Evolutionary conservation across 2,797 vertebrate genomes (phyloP), one percentile per base, ranked within the genome.

Genomic region (Enteromius radiatus): DNA sequence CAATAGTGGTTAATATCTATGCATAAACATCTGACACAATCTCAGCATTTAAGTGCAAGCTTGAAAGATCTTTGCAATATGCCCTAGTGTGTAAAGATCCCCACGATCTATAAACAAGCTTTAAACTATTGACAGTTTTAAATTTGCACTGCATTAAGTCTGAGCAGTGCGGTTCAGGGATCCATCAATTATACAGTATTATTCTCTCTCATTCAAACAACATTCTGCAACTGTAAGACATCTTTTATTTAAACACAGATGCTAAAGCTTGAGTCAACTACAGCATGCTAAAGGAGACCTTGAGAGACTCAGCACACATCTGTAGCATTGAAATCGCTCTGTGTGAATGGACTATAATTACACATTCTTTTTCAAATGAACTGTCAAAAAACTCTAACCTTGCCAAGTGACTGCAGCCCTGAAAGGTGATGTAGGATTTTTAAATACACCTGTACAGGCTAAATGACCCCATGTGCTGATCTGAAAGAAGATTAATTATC

Each of bases 71-170:
- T 76, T 17, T 0, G 52, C 28, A 67, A 67, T 75, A 47, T 45
- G 43, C 45, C 38, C 43, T 33, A 31, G 71, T 68, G 73, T 76
- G 76, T 75, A 68, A 68, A 45, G 45, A 82, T 65, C 17, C 59
- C 47, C 8, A 1, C 68, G 71, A 76, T 68, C 36, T 45, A 59
- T 68, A 82, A 56, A 76, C 63, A 65, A 54, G 80, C 43, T 74
- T 81, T 65, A 65, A 71, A 80, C 68, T 67, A 81, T 63, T 81
- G 59, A 75, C 33, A 23, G 33, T 11, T 76, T 82, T 76, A 54
- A 76, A 54, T 43, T 15, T 31, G 36, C 47, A 23, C 73, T 45
- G 64, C 8, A 59, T 76, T 68, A 61, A 77, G 49, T 9, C 21
- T 76, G 38, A 33, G 21, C 9, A 54, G 47, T 41, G 36, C 19